These are phyloP conservation scores for Cyclopterus lumpus DNA, from an alignment of 2,797 vertebrate species.

Conservation along the genomic window DNA sequence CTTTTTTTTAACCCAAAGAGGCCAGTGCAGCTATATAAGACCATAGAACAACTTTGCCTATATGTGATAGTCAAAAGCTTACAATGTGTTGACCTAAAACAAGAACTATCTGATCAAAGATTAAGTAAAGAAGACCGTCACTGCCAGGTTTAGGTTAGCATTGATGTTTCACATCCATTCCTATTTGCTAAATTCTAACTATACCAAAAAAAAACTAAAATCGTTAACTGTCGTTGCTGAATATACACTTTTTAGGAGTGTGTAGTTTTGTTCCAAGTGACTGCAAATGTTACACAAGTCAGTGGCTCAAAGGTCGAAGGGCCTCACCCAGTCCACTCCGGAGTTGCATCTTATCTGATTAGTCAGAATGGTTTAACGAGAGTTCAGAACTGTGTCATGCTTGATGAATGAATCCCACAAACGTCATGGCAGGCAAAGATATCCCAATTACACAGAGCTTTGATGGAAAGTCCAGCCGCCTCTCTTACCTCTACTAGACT, in stretches of 20 bases:
- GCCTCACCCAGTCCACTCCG: conserved; percentile 39
- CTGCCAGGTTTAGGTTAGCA: neutral
- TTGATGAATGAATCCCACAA: neutral
- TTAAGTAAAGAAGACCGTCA: neutral
- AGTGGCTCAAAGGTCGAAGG: conserved; percentile 55
- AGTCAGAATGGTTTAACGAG: neutral
- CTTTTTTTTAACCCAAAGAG: neutral
- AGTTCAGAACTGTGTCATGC: conserved; percentile 2
- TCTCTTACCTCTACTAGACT: neutral
- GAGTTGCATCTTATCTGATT: conserved; percentile 42
- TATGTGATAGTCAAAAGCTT: neutral
- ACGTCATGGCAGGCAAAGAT: neutral
- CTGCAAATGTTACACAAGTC: conserved; percentile 31
- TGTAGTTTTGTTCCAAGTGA: neutral
- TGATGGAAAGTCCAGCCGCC: neutral
- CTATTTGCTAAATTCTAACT: neutral
- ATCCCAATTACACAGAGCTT: neutral
- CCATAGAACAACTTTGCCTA: neutral
- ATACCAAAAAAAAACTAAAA: neutral
- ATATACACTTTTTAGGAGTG: neutral
- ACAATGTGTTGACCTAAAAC: neutral
- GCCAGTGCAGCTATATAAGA: neutral
- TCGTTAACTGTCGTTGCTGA: neutral
- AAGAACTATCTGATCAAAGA: neutral
- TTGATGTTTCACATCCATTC: neutral